These are phyloP conservation scores for Acanthis flammea DNA, from an alignment of 2,797 vertebrate species.

Conservation along the genomic window DNA sequence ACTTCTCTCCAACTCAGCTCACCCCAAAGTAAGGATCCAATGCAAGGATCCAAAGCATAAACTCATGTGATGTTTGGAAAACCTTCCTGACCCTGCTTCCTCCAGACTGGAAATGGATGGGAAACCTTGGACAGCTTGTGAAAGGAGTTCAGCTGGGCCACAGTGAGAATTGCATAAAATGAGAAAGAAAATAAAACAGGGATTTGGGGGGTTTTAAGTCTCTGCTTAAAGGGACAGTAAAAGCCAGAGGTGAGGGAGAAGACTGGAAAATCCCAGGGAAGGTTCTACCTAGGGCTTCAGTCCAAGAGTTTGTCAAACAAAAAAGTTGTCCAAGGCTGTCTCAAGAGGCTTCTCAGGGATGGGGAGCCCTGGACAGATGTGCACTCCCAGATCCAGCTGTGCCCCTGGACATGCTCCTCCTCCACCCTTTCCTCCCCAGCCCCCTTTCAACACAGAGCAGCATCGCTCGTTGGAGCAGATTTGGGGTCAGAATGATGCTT, in stretches of 20 bases:
- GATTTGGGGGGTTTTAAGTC: neutral
- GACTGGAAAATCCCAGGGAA: neutral
- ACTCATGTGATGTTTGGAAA: neutral
- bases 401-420: neutral
- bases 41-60: neutral
- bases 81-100: neutral
- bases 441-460: neutral
- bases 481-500: neutral
- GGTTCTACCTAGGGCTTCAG: neutral
- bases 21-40: neutral
- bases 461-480: rapidly evolving
- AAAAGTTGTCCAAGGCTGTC: neutral
- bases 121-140: neutral
- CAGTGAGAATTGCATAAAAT: neutral
- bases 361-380: constrained; percentile 28
- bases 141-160: neutral
- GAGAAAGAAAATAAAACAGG: neutral
- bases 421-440: neutral
- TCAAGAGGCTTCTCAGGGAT: neutral
- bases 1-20: neutral
- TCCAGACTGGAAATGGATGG: neutral
- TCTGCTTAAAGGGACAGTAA: neutral
- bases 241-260: neutral
- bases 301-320: neutral
- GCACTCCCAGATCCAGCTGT: neutral